Base-by-base conservation (phyloP, 2,113 vertebrate species). In the Phaethornis superciliosus region DNA sequence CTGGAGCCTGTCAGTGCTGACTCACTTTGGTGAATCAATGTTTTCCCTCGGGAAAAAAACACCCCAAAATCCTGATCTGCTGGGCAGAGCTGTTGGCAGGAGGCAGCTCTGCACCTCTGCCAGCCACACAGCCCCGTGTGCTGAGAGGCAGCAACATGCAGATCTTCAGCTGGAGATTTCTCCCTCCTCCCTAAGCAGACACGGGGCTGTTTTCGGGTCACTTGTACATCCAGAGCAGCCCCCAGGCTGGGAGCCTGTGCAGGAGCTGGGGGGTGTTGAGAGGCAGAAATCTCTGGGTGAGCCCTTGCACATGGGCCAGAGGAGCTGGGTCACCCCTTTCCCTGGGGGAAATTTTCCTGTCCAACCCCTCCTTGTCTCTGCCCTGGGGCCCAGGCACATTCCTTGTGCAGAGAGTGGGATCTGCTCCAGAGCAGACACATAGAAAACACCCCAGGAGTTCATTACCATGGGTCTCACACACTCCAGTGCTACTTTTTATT, bases 1-100 rank as follows among this genome's bases (percentile, higher is more conserved):
- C 81, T 15, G 33, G 51, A 80, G 80, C 72, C 28, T 69, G 46
- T 4, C 37, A 58, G 7, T 0, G 0, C 70, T 0, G 0, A 28
- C 3, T 69, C 3, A 2, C 55, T 52, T 33, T 3, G 0, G 51
- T 78, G 81, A 94, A 92, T 81, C 91, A 95, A 81, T 52, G 0
- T 22, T 81, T 95, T 46, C 26, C 44, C 46, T 44, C 0, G 0
- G 63, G 72, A 79, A 64, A 85, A 81, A 54, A 37, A 33, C 3
- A 22, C 5, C 40, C 51, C 51, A 68, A 85, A 60, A 54, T 12
- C 18, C 42, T 46, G 54, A 68, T 49, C 62, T 59, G 56, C 55
- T 3, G 4, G 70, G 69, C 2, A 0, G 60, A 76, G 58, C 35
- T 82, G 32, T 9, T 62, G 62, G 77, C 46, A 78, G 56, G 81